phyloP scores from a whole-genome alignment of 2,797 vertebrate genomes.

The Pseudopleuronectes americanus region DNA sequence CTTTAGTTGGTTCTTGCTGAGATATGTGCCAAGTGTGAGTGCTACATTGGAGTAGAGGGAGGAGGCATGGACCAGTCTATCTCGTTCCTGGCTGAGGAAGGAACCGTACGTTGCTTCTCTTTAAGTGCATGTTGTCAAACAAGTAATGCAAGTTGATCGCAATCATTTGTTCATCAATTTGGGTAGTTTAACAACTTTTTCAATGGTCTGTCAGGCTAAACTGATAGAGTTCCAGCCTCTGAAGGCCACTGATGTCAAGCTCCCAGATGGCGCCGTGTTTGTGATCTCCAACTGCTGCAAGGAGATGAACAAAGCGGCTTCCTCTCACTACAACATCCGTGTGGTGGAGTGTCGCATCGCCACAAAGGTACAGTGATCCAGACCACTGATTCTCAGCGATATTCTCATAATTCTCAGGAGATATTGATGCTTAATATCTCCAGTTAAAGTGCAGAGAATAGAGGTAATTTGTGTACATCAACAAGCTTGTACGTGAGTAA shows the following conservation, averaged over 20 bases:
- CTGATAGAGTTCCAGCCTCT: slow-evolving; percentile 96
- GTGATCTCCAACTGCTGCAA: slow-evolving; percentile 97
- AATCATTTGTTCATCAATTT: not conserved
- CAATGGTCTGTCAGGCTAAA: slow-evolving; percentile 89
- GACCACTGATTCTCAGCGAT: not conserved
- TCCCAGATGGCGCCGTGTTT: slow-evolving; percentile 91
- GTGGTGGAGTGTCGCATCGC: slow-evolving; percentile 96
- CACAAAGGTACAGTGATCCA: slow-evolving; percentile 88
- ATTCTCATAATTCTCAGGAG: no score
- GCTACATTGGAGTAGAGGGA: slow-evolving; percentile 95
- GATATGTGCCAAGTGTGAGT: slow-evolving; percentile 92
- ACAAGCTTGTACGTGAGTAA: not conserved
- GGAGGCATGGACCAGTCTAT: slow-evolving; percentile 99
- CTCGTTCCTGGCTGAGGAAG: slow-evolving; percentile 95
- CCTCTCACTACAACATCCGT: slow-evolving; percentile 95
- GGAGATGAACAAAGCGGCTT: slow-evolving; percentile 98
- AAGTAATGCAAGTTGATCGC: no score
- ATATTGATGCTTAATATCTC: no score
- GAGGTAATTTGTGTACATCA: not conserved
- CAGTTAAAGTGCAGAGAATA: no score
- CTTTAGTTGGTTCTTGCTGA: slow-evolving; percentile 88
- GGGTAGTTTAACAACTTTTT: not conserved
- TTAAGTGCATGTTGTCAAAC: not conserved
- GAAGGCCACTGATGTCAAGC: slow-evolving; percentile 90
- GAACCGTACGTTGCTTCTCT: slow-evolving; percentile 84